These are phyloP conservation scores for Noctua fimbriata DNA, from an alignment of 2,888 invertebrate genomes.

Conservation along the genomic window DNA sequence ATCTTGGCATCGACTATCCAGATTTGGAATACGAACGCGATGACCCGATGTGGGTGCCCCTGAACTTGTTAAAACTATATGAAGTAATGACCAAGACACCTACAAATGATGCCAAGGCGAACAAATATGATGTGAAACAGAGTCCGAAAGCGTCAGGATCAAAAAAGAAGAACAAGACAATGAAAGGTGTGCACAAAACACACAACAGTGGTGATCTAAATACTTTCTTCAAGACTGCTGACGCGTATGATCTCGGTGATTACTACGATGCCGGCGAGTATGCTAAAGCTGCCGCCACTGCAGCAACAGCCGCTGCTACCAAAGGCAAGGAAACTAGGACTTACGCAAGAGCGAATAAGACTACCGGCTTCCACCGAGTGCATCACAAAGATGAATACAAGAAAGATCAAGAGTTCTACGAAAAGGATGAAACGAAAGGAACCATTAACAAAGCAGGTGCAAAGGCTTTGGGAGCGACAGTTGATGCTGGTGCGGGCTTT, in stretches of 20 bases:
- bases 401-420: conserved; percentile 90
- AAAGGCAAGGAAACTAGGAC: conserved; percentile 86
- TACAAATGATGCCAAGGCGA: conserved; percentile 31
- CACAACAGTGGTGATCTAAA: conserved; percentile 80
- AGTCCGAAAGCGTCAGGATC: conserved; percentile 74
- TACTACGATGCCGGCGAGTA: conserved; percentile 84
- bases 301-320: conserved; percentile 81
- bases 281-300: conserved; percentile 81
- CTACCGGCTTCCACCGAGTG: conserved; percentile 90
- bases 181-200: conserved; percentile 76
- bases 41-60: conserved; percentile 77
- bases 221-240: conserved; percentile 77
- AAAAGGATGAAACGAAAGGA: conserved; percentile 89
- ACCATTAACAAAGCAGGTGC: conserved; percentile 87
- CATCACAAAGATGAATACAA: conserved; percentile 91
- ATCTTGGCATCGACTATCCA: conserved; percentile 79
- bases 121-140: conserved; percentile 68
- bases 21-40: conserved; percentile 80
- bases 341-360: conserved; percentile 90
- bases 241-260: conserved; percentile 76
- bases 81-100: conserved; percentile 68
- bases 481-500: conserved; percentile 84
- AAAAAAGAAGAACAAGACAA: conserved; percentile 77
- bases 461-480: conserved; percentile 84
- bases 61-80: conserved; percentile 73